Conservation (phyloP, 2,888 invertebrate genomes). For the Hypomecis atomaria region DNA sequence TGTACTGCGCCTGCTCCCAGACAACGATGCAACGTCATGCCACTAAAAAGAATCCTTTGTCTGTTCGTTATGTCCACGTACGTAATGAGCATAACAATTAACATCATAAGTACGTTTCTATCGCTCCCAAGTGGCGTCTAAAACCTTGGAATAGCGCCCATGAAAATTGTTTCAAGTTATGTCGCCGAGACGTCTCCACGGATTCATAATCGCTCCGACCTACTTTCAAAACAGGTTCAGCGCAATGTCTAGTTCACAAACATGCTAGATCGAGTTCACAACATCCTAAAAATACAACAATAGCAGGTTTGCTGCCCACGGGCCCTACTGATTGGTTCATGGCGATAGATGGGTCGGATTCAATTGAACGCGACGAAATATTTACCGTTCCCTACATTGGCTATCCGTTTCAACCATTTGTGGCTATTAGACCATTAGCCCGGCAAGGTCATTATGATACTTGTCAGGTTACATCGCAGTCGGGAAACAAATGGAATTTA, state of each 20-base stretch:
- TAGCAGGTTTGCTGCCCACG: constrained; percentile 19
- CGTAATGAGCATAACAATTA: constrained; percentile 35
- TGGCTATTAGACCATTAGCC: not conserved
- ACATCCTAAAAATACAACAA: constrained; percentile 46
- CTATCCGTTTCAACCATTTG: constrained; percentile 3
- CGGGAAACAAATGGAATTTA: too few relatives aligned
- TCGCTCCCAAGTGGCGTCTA: not conserved
- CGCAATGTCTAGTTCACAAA: constrained; percentile 78
- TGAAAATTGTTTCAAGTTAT: constrained; percentile 53
- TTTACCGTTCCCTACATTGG: constrained; percentile 40
- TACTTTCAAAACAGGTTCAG: constrained; percentile 55
- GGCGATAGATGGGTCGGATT: constrained; percentile 32
- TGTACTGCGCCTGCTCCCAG: constrained; percentile 36
- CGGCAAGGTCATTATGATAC: too few relatives aligned
- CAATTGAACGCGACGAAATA: constrained; percentile 46
- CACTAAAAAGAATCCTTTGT: constrained; percentile 35
- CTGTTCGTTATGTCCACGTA: constrained; percentile 23
- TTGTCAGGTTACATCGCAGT: too few relatives aligned
- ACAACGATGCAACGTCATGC: constrained; percentile 40
- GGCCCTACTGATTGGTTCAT: constrained; percentile 33
- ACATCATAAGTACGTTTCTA: not conserved
- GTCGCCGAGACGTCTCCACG: constrained; percentile 51
- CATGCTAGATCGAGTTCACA: constrained; percentile 45
- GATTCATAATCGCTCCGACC: constrained; percentile 58
- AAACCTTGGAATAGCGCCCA: constrained; percentile 67